Percentiles rank a stretch among this genome's conserved stretches.
Evolutionary conservation across 1,140 invertebrate species (phyloP).

Genomic region (Micrasema longulum): DNA sequence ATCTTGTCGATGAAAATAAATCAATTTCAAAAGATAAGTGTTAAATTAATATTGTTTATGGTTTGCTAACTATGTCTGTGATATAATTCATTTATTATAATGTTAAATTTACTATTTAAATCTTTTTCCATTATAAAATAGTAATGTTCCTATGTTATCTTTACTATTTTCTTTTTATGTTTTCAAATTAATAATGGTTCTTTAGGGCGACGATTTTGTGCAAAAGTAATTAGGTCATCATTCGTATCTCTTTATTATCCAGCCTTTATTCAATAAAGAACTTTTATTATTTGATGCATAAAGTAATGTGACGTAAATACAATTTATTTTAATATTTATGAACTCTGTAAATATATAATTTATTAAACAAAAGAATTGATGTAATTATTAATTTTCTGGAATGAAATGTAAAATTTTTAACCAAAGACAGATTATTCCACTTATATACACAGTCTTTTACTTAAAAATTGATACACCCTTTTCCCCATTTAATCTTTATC

Average conservation of each 20-base stretch:
- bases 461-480: neutral
- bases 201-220: neutral
- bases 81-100: slow-evolving; percentile 51
- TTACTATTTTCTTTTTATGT: slow-evolving; percentile 11
- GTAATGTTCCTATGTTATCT: slow-evolving; percentile 51
- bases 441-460: slow-evolving; percentile 12
- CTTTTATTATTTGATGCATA: slow-evolving; percentile 9
- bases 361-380: slow-evolving; percentile 45
- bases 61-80: slow-evolving; percentile 52
- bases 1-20: too few species aligned
- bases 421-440: slow-evolving; percentile 50
- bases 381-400: slow-evolving; percentile 41
- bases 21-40: slow-evolving; percentile 16
- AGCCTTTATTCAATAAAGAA: neutral
- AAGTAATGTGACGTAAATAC: slow-evolving; percentile 13
- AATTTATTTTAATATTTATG: slow-evolving; percentile 46
- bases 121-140: slow-evolving; percentile 43
- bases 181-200: neutral
- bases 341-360: slow-evolving; percentile 44
- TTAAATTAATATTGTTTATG: slow-evolving; percentile 32
- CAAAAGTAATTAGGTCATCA: neutral
- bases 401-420: slow-evolving; percentile 49
- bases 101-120: slow-evolving; percentile 40
- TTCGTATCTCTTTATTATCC: neutral
- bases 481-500: neutral